A percentile compares a stretch with the other conserved stretches of the same genome.
Evolutionary conservation across 64 coral and sea anemone species (phyloP).

Genomic region (Porites lutea): DNA sequence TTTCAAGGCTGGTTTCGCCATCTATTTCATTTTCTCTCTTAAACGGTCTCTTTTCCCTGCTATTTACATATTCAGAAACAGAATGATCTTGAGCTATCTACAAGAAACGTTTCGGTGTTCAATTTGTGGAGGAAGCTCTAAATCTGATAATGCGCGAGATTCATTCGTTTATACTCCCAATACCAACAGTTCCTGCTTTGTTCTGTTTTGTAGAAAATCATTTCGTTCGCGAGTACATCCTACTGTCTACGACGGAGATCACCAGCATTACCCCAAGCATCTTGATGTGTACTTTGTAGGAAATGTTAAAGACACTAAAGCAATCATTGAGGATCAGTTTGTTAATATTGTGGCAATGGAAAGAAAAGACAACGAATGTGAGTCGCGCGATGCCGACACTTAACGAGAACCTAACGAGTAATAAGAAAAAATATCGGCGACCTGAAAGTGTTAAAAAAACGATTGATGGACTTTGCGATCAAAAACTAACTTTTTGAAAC

Average conservation of each 20-base stretch:
- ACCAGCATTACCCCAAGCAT: slow-evolving; percentile 81
- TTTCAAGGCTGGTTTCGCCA: slow-evolving; percentile 56
- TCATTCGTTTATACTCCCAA: slow-evolving; percentile 38
- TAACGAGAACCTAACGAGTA: neutral
- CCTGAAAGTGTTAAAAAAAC: too few relatives aligned
- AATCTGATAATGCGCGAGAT: neutral
- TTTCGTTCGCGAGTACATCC: slow-evolving; percentile 72
- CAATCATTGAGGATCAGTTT: slow-evolving; percentile 50
- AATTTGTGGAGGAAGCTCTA: slow-evolving; percentile 9
- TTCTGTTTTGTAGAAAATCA: slow-evolving; percentile 52
- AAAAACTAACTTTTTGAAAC: too few relatives aligned
- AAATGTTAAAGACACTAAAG: slow-evolving; percentile 45
- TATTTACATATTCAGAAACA: slow-evolving; percentile 92
- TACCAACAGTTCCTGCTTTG: slow-evolving; percentile 64
- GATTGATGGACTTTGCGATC: too few relatives aligned
- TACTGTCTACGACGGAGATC: slow-evolving; percentile 86
- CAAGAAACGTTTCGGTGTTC: slow-evolving; percentile 76
- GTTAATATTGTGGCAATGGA: slow-evolving; percentile 42
- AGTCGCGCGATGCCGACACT: neutral
- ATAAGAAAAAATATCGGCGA: too few relatives aligned
- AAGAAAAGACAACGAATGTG: slow-evolving; percentile 21
- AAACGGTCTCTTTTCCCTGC: slow-evolving; percentile 84
- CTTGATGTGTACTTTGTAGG: slow-evolving; percentile 77
- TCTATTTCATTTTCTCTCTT: slow-evolving; percentile 76
- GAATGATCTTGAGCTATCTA: slow-evolving; percentile 74